Evolutionary conservation across 2,797 vertebrate species (phyloP).

Genomic region (Sparidentex hasta): DNA sequence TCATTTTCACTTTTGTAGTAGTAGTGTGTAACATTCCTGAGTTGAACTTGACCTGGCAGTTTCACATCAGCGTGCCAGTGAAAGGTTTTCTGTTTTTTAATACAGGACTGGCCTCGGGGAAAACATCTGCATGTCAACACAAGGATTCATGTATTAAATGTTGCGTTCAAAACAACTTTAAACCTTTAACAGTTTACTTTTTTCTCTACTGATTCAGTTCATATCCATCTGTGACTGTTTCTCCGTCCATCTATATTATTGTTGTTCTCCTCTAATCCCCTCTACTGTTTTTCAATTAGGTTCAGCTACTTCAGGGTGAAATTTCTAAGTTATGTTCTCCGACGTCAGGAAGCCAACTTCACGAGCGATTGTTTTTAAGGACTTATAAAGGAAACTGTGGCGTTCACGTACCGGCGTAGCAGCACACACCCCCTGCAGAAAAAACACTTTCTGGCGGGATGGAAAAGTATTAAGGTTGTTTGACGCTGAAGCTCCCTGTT

Average conservation of each 20-base stretch:
- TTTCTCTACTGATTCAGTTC: too few relatives aligned
- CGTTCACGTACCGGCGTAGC: constrained; percentile 6
- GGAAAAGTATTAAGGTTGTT: constrained; percentile 28
- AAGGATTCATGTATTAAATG: not conserved
- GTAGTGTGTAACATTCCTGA: not conserved
- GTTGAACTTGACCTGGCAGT: not conserved
- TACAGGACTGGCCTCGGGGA: not conserved
- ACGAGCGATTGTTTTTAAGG: constrained; percentile 13
- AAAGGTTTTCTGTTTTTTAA: not conserved
- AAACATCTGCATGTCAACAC: not conserved
- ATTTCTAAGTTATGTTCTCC: not conserved
- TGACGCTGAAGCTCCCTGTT: not conserved
- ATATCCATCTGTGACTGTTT: not conserved
- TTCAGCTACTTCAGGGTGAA: constrained; percentile 1
- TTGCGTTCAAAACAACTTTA: not conserved
- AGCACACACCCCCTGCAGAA: not conserved
- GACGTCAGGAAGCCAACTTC: not conserved
- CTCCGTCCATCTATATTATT: not conserved
- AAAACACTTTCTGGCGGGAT: not conserved
- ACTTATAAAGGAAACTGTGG: not conserved
- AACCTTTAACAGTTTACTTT: too few relatives aligned
- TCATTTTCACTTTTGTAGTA: not conserved
- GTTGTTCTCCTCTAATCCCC: not conserved
- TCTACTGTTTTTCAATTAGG: not conserved
- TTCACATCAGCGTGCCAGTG: too few relatives aligned